Base-by-base conservation (phyloP, 2,113 vertebrate species). In the Chaetodon trifascialis region DNA sequence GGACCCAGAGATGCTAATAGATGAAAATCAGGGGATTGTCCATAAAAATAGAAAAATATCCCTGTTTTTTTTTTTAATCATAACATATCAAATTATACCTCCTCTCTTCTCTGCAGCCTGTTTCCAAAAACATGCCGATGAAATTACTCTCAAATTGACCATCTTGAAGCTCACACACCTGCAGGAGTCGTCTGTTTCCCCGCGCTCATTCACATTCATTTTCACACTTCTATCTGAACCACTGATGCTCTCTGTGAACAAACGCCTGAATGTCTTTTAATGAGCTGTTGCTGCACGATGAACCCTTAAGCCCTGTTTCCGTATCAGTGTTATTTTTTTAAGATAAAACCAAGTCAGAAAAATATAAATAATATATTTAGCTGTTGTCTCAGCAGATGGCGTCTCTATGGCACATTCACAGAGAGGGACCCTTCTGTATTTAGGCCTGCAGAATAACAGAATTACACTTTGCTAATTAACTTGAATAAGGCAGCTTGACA, bases 401-500 rank as follows among this genome's bases (percentile, higher is more conserved):
- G 75, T 79, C 81, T 88, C 74, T 36, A 68, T 70, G 63, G 58
- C 80, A 59, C 71, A 75, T 52, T 64, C 23, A 69, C 62, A 65
- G 38, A 76, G 54, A 44, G 64, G 76, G 69, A 60, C 42, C 54
- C 56, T 58, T 69, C 68, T 73, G 64, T 67, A 55, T 82, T 78
- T 60, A 66, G 64, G 56, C 63, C 72, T 52, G 55, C 67, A 86
- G 68, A 78, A 44, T 68, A 75, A 83, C 80, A 83, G 73, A 80
- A 78, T 72, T 73, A 58, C 63, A 84, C 80, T 66, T 75, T 0
- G 23, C 84, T 84, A 84, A 88, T 90, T 86, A 86, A 77, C 84
- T 80, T 78, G 60, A 80, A 86, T 88, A 66, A 73, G 64, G 36
- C 60, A 46, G 81, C 56, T 55, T 65, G 79, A 90, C 77, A 81